A percentile compares a stretch with the other conserved stretches of the same genome.
These are phyloP conservation scores for Mythimna impura DNA, from an alignment of 2,888 invertebrate genomes.

Conservation along the genomic window DNA sequence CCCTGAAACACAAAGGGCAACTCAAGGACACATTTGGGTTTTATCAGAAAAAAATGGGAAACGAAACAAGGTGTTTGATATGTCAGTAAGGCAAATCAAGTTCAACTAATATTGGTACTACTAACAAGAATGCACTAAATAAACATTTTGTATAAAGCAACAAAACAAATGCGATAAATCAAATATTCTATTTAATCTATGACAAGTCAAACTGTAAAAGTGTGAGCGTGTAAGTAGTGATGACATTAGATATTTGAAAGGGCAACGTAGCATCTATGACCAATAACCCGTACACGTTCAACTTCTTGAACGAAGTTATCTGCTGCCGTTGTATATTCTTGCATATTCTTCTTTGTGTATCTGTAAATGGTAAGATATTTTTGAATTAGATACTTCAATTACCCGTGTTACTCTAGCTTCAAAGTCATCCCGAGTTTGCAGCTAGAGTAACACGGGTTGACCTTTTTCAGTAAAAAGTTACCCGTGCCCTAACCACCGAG, in stretches of 20 bases:
- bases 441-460: not conserved
- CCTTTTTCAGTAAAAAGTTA: too few species aligned
- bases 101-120: too few species aligned
- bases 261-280: conserved; percentile 35
- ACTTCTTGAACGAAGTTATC: conserved; percentile 22
- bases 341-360: conserved; percentile 29
- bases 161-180: too few species aligned
- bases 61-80: too few species aligned
- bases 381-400: not conserved
- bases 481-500: too few species aligned
- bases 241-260: conserved; percentile 11
- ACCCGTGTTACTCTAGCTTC: not conserved
- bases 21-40: too few species aligned
- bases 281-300: conserved; percentile 22
- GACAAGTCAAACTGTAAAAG: conserved; percentile 30
- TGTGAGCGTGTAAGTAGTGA: conserved; percentile 19
- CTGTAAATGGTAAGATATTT: conserved; percentile 14
- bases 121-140: too few species aligned
- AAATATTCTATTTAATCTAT: not conserved
- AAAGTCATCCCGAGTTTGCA: not conserved
- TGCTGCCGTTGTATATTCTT: conserved; percentile 44
- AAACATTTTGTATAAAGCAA: too few species aligned
- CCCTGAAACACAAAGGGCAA: too few species aligned
- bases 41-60: too few species aligned
- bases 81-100: too few species aligned